These are phyloP conservation scores for Drosophila kepulauana DNA, from an alignment of 1,140 invertebrate species.

Conservation along the genomic window DNA sequence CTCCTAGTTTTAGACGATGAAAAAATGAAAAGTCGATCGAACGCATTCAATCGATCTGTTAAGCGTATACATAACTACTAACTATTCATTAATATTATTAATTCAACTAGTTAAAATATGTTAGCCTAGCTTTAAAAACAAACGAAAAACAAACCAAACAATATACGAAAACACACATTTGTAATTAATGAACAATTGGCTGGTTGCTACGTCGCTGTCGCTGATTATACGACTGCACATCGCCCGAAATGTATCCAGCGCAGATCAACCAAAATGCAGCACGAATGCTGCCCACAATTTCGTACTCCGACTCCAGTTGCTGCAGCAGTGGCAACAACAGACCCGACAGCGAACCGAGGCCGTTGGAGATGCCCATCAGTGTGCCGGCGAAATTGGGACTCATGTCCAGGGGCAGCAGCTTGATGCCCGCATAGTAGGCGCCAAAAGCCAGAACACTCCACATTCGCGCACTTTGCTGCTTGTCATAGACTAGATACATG, in stretches of 20 bases:
- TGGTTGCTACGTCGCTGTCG: background rate
- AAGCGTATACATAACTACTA: slow-evolving; percentile 27
- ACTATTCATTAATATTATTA: slow-evolving; percentile 29
- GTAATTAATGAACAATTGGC: slow-evolving; percentile 8
- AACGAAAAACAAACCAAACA: slow-evolving; percentile 5
- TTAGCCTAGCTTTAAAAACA: slow-evolving; percentile 23
- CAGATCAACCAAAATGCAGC: slow-evolving; percentile 59
- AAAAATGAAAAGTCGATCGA: slow-evolving; percentile 23
- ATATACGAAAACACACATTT: slow-evolving; percentile 21
- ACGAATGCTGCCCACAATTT: slow-evolving; percentile 49
- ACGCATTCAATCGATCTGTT: slow-evolving; percentile 6
- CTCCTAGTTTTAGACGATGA: slow-evolving; percentile 47
- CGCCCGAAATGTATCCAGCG: slow-evolving; percentile 60
- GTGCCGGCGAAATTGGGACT: slow-evolving; percentile 92
- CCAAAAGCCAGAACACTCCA: slow-evolving; percentile 85
- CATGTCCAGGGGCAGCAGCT: slow-evolving; percentile 92
- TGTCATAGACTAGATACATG: slow-evolving; percentile 85
- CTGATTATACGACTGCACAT: slow-evolving; percentile 64
- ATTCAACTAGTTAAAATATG: slow-evolving; percentile 29
- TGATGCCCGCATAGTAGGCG: slow-evolving; percentile 89
- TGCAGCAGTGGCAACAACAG: slow-evolving; percentile 55
- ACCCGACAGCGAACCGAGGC: slow-evolving; percentile 43
- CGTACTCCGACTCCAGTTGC: slow-evolving; percentile 50
- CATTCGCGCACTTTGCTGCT: background rate
- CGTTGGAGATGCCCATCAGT: slow-evolving; percentile 92